Percentiles rank a stretch among this genome's conserved stretches.
Evolutionary conservation across 2,113 vertebrate genomes (phyloP).

Genomic region (Chaetura pelagica): DNA sequence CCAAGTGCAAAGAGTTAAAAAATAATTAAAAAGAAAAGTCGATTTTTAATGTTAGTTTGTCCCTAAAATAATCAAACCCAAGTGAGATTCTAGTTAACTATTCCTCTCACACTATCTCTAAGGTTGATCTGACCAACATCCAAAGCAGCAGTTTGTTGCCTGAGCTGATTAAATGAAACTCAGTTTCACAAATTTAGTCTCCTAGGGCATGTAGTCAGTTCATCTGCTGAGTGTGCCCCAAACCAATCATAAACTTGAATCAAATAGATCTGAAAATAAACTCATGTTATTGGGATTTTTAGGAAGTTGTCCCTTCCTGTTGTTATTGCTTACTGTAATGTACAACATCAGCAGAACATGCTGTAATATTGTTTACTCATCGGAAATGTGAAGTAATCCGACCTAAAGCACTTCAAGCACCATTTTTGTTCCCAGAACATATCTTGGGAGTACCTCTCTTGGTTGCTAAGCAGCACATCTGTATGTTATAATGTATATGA

Average conservation of each 20-base stretch:
- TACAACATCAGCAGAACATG: not conserved
- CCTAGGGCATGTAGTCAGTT: not conserved
- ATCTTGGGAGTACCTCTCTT: not conserved
- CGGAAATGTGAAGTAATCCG: not conserved
- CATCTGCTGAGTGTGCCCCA: not conserved
- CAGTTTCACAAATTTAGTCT: not conserved
- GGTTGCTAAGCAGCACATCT: not conserved
- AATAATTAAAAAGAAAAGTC: not conserved
- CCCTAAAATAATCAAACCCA: not conserved
- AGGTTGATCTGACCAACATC: not conserved
- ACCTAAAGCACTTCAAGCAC: not conserved
- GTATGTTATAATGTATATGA: not conserved
- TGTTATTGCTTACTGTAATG: not conserved
- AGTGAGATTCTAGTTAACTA: not conserved
- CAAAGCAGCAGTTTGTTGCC: not conserved
- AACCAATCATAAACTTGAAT: not conserved
- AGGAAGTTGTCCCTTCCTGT: not conserved
- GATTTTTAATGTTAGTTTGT: not conserved
- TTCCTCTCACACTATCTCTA: not conserved
- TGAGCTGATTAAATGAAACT: too few relatives aligned
- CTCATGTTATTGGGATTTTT: not conserved
- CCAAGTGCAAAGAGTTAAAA: not conserved
- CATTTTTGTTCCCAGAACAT: not conserved
- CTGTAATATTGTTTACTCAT: not conserved
- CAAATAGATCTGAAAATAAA: not conserved